Conservation (phyloP, 2,113 vertebrate genomes). For the Stegostoma tigrinum region DNA sequence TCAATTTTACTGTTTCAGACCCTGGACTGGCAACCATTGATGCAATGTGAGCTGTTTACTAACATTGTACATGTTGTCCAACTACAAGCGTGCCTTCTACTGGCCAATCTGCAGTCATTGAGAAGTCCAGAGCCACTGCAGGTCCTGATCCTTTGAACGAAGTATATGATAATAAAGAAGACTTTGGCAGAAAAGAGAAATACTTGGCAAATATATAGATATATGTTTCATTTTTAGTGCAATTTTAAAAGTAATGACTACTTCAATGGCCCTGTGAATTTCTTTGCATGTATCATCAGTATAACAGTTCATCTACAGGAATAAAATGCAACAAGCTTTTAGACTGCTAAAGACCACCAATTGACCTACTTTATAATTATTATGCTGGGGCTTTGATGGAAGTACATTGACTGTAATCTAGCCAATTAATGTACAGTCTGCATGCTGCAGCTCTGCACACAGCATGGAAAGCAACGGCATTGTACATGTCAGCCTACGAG, state of each 20-base stretch:
- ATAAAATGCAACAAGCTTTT: conserved; percentile 34
- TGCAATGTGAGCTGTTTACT: not conserved
- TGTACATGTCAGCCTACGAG: conserved; percentile 32
- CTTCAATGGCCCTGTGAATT: conserved; percentile 27
- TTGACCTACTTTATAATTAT: conserved; percentile 24
- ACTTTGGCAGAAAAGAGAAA: conserved; percentile 10
- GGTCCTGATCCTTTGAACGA: conserved; percentile 27
- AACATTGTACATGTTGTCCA: conserved; percentile 20
- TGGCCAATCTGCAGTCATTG: conserved; percentile 11
- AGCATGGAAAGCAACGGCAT: conserved; percentile 25
- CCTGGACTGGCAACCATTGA: conserved; percentile 15
- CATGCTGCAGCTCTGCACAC: not conserved
- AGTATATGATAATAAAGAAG: not conserved
- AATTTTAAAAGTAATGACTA: conserved; percentile 19
- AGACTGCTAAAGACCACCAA: conserved; percentile 23
- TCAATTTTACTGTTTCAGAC: conserved; percentile 25
- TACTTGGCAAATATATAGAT: conserved; percentile 19
- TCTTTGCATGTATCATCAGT: conserved; percentile 28
- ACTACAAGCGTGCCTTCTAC: conserved; percentile 31
- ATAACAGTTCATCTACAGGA: conserved; percentile 23
- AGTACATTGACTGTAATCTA: conserved; percentile 25
- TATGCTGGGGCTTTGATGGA: conserved; percentile 20
- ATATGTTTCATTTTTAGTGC: conserved; percentile 23
- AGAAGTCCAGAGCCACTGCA: conserved; percentile 1
- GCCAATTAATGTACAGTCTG: conserved; percentile 27